Conservation (phyloP, 2,797 vertebrate species). For the Pristis pectinata region DNA sequence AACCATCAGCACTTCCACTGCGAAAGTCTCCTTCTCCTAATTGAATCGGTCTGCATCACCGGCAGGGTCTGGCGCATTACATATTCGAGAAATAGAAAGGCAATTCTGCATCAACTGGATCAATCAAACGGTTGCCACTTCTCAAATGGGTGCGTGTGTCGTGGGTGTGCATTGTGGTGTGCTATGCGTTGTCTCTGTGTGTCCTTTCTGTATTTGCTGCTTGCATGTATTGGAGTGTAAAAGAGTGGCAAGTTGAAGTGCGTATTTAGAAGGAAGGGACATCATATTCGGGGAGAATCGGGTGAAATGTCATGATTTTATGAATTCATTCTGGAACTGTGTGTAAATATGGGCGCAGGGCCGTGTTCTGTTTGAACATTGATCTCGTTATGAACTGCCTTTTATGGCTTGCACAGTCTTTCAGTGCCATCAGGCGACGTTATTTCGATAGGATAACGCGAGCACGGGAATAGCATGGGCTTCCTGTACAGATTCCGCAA, state of each 20-base stretch:
- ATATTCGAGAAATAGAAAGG: constrained; percentile 8
- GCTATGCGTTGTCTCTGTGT: not conserved
- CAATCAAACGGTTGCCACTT: not conserved
- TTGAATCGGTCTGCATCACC: not conserved
- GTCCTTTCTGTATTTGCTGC: not conserved
- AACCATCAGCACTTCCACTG: not conserved
- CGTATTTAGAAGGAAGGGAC: not conserved
- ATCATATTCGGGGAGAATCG: not conserved
- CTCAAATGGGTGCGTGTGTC: not conserved
- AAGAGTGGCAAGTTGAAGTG: not conserved
- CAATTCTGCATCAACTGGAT: not conserved
- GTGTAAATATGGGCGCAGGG: not conserved
- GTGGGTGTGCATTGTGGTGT: not conserved
- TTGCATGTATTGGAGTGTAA: not conserved
- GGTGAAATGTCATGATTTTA: too few relatives aligned
- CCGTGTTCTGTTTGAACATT: too few relatives aligned
- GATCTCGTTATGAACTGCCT: not conserved
- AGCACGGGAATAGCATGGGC: too few relatives aligned
- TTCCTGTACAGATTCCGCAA: too few relatives aligned
- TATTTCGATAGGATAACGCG: not conserved
- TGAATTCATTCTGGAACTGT: not conserved
- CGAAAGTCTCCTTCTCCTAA: not conserved
- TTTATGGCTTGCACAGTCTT: not conserved
- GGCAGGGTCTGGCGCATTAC: not conserved
- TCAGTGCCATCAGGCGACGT: not conserved